Percentiles rank a stretch among this genome's conserved stretches.
phyloP scores from a whole-genome alignment of 2,113 vertebrate species.

The Sphyrna mokarran region DNA sequence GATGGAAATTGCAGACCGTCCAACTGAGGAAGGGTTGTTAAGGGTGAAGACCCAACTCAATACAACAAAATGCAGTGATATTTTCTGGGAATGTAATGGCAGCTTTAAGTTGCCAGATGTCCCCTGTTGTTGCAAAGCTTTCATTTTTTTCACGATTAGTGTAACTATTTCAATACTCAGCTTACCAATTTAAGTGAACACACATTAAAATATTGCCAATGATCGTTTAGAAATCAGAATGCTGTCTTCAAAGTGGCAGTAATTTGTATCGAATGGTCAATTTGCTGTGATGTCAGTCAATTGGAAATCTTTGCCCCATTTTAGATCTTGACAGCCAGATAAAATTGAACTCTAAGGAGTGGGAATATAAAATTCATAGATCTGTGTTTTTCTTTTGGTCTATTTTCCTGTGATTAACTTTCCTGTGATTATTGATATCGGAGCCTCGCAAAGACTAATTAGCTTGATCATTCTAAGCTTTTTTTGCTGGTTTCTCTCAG shows the following conservation, averaged over 20 bases:
- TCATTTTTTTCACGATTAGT: not conserved
- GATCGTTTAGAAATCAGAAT: not conserved
- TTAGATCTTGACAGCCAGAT: not conserved
- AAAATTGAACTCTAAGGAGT: not conserved
- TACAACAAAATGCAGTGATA: not conserved
- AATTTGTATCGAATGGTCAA: not conserved
- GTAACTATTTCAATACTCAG: not conserved
- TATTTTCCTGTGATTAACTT: constrained; percentile 7
- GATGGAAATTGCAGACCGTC: not conserved
- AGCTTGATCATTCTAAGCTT: not conserved
- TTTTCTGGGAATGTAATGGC: not conserved
- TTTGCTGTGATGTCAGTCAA: not conserved
- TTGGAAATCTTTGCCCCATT: not conserved
- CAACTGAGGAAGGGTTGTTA: not conserved
- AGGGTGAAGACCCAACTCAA: not conserved
- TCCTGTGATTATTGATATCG: not conserved
- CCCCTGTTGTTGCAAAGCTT: not conserved
- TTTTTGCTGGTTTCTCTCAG: not conserved
- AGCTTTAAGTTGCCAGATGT: not conserved
- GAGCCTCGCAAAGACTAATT: not conserved
- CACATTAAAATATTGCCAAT: not conserved
- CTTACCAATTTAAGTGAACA: not conserved
- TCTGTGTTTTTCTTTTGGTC: not conserved
- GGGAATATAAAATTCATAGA: not conserved
- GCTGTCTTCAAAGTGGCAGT: not conserved